Base-by-base conservation (phyloP, 2,888 invertebrate genomes). In the Torymus tubicola region DNA sequence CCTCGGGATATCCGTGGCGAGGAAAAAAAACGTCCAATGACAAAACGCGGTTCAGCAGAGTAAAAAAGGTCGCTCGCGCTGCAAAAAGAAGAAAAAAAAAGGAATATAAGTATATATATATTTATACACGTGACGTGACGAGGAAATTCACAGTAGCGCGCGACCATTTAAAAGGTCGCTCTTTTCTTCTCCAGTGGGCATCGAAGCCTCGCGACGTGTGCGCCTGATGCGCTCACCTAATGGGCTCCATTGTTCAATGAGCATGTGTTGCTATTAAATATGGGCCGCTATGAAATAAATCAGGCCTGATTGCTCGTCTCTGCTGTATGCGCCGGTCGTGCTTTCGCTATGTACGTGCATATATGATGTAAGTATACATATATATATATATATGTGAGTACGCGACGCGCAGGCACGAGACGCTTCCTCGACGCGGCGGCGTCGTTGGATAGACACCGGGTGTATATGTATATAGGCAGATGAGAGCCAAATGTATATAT, bases 281-380 rank as follows among this genome's bases (percentile, higher is more conserved):
- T 71, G 71, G 58, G 70, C n/a, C 55, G 64, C 78, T 78, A 50
- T 64, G 60, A 78, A 78, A 71, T 65, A 78, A 65, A 78, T 78
- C 71, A 71, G 50, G 31, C 24, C 65, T 65, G 58, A 78, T 78
- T 78, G 58, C 71, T 70, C 64, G 64, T 63, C 57, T 69, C 24
- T 53, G n/a, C 3, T 14, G 55, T 12, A 55, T n/a, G n/a, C n/a
- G 24, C 24, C n/a, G n/a, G 3, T 24, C 24, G 24, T 24, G 3
- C 24, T 24, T 24, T 24, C 24, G 3, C 24, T 3, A 3, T 24
- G 24, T 3, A 3, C 3, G 24, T 24, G 24, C 3, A 24, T n/a
- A n/a, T n/a, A n/a, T n/a, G n/a, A n/a, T n/a, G n/a, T n/a, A n/a
- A n/a, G n/a, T n/a, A n/a, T n/a, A n/a, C n/a, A n/a, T n/a, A n/a